Conservation (phyloP, 2,113 vertebrate genomes). For the Platycercus adscitus region DNA sequence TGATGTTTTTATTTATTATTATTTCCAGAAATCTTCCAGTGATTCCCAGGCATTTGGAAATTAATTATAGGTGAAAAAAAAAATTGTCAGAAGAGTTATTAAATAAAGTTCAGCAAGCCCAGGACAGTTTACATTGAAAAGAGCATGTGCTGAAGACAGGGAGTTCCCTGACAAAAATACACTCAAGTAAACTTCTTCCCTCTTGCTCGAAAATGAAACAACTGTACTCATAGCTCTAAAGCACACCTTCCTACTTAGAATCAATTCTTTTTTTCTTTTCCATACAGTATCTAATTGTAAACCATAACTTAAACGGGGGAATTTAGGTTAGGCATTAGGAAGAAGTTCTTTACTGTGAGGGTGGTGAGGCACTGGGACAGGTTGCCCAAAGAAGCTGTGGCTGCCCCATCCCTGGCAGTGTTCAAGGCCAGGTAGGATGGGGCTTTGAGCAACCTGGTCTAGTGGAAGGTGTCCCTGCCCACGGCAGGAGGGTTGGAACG, state of each 20-base stretch:
- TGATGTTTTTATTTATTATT: conserved; percentile 30
- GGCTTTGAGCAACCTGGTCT: neutral
- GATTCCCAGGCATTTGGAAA: conserved; percentile 78
- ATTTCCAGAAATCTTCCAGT: conserved; percentile 82
- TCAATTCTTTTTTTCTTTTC: neutral
- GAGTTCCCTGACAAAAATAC: neutral
- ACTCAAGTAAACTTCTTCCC: neutral
- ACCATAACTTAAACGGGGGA: neutral
- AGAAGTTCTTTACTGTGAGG: neutral
- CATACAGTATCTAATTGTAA: neutral
- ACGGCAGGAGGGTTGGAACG: neutral
- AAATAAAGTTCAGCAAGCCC: neutral
- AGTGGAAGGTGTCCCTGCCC: neutral
- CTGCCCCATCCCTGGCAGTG: neutral
- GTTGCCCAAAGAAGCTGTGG: neutral
- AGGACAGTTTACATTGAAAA: neutral
- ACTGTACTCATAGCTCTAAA: neutral
- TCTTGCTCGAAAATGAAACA: neutral
- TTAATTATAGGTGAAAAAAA: conserved; percentile 77
- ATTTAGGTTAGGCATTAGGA: neutral
- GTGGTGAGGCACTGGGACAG: neutral
- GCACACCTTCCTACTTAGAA: neutral
- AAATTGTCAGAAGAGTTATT: neutral
- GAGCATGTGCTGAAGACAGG: neutral
- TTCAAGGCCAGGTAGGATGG: neutral